Evolutionary conservation across 2,888 invertebrate species (phyloP).

Genomic region (Nemurella pictetii): DNA sequence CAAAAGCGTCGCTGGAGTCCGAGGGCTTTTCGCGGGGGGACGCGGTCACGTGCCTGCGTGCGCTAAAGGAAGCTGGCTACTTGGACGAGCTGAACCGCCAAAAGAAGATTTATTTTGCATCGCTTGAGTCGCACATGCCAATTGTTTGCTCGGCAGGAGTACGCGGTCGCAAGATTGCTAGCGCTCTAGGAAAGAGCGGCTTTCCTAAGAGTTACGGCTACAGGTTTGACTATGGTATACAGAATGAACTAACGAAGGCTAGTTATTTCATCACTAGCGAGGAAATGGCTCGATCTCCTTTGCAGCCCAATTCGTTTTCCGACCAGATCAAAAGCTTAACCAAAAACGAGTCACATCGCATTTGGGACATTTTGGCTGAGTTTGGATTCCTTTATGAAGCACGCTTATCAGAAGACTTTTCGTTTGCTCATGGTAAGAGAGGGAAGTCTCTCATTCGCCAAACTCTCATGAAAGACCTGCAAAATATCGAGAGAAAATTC

Average conservation of each 20-base stretch:
- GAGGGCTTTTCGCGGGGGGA: not conserved
- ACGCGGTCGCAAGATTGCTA: not conserved
- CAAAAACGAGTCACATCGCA: not conserved
- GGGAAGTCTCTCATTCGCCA: not conserved
- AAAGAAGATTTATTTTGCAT: not conserved
- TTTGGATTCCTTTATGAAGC: not conserved
- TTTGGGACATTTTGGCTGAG: not conserved
- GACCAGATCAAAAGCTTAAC: not conserved
- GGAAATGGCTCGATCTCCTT: not conserved
- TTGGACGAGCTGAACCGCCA: not conserved
- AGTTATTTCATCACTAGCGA: not conserved
- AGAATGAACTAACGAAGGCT: not conserved
- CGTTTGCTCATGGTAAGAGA: not conserved
- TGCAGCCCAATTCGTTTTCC: not conserved
- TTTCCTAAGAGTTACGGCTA: not conserved
- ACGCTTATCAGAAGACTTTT: not conserved
- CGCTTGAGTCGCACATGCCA: not conserved
- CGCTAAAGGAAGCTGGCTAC: not conserved
- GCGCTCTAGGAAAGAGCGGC: not conserved
- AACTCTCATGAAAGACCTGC: not conserved
- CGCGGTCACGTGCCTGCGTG: not conserved
- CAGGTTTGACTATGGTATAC: not conserved
- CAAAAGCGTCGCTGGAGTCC: not conserved
- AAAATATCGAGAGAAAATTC: not conserved
- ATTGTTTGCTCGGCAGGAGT: not conserved